Percentiles rank a stretch among this genome's conserved stretches.
phyloP scores from a whole-genome alignment of 2,113 vertebrate genomes.

The Pseudonaja textilis region DNA sequence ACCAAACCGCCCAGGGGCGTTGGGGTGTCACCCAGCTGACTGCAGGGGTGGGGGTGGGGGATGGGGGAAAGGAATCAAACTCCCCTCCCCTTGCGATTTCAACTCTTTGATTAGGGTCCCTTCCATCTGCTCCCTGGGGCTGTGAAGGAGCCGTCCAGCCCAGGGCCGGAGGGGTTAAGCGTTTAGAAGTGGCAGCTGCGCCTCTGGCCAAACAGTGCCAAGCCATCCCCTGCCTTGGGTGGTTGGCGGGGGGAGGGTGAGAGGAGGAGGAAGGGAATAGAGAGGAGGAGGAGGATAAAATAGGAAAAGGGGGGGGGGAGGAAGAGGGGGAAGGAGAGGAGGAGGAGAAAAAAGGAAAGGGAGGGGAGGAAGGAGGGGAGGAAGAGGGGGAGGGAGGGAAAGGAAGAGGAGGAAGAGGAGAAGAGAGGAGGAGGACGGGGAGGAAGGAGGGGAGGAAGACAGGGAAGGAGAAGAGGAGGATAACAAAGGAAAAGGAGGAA shows the following conservation, averaged over 20 bases:
- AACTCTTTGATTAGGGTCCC: background rate
- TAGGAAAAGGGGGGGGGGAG: too few relatives aligned
- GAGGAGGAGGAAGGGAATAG: too few relatives aligned
- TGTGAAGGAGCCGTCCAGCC: background rate
- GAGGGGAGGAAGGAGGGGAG: background rate
- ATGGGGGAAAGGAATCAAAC: too few relatives aligned
- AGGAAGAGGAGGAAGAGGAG: too few relatives aligned
- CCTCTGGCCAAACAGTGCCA: constrained; percentile 2
- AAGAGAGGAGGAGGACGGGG: too few relatives aligned
- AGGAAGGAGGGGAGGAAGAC: background rate
- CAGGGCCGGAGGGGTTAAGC: constrained; percentile 13
- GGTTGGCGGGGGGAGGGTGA: background rate
- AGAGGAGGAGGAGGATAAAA: too few relatives aligned
- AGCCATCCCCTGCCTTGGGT: background rate
- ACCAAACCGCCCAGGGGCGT: background rate
- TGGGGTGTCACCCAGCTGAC: background rate
- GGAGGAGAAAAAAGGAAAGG: too few relatives aligned
- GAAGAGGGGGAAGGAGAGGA: too few relatives aligned
- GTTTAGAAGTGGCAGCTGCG: constrained; percentile 5
- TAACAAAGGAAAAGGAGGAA: too few relatives aligned
- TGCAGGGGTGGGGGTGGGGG: background rate
- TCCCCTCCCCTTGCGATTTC: too few relatives aligned
- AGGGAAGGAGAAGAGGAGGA: too few relatives aligned
- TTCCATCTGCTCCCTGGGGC: background rate
- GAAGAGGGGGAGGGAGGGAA: too few relatives aligned